These are phyloP conservation scores for Oscheius sp. DNA, from an alignment of 2,888 invertebrate genomes.

Conservation along the genomic window DNA sequence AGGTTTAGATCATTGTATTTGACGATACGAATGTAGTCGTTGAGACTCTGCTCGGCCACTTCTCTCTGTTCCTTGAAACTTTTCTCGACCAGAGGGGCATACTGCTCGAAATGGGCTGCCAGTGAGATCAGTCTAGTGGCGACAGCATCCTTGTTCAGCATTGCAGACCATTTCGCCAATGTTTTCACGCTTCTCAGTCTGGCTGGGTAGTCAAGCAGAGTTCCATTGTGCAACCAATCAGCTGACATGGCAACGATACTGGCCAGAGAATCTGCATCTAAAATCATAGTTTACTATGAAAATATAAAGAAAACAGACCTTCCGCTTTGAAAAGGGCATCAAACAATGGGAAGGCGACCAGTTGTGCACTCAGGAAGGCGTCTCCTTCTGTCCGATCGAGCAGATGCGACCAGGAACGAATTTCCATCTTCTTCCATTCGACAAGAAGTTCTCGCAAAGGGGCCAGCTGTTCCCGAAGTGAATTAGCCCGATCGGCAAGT, in stretches of 20 bases:
- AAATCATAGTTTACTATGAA: neutral
- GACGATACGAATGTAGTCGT: constrained; percentile 91
- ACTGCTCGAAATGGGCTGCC: constrained; percentile 87
- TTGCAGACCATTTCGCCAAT: constrained; percentile 44
- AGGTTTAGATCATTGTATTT: constrained; percentile 94
- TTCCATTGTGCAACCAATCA: constrained; percentile 82
- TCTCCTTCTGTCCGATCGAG: constrained; percentile 57
- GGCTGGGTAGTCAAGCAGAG: constrained; percentile 85
- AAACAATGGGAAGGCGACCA: constrained; percentile 68
- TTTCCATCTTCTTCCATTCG: constrained; percentile 83
- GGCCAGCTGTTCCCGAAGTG: constrained; percentile 81
- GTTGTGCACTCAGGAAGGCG: constrained; percentile 54
- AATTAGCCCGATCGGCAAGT: constrained; percentile 78
- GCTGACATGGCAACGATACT: constrained; percentile 65
- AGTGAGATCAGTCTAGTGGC: constrained; percentile 75
- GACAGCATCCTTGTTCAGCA: constrained; percentile 36
- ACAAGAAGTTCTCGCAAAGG: constrained; percentile 86
- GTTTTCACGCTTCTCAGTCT: constrained; percentile 83
- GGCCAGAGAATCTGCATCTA: constrained; percentile 37
- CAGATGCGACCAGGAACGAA: constrained; percentile 64
- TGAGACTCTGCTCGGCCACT: constrained; percentile 89
- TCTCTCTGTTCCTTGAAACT: constrained; percentile 78
- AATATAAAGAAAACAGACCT: constrained; percentile 16
- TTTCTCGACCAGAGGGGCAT: constrained; percentile 74
- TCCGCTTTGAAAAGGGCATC: constrained; percentile 54